A percentile compares a stretch with the other conserved stretches of the same genome.
Evolutionary conservation across 2,888 invertebrate genomes (phyloP).

Genomic region (Acrobasis suavella): DNA sequence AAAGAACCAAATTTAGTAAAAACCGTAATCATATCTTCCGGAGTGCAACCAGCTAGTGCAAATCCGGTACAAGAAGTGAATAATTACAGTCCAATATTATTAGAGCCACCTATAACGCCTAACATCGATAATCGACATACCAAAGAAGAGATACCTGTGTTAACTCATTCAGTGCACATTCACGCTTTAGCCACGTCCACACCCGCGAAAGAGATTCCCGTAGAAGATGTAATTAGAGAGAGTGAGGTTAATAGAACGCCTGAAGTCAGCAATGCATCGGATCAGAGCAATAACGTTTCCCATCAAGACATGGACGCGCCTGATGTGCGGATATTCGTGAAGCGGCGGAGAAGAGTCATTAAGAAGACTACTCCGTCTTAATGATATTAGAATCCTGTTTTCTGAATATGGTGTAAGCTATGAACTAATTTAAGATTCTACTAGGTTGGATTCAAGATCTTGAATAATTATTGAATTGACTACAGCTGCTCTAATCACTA

Average conservation of each 20-base stretch:
- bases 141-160: not conserved
- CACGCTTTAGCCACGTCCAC: constrained; percentile 19
- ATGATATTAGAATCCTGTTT: not conserved
- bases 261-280: constrained; percentile 22
- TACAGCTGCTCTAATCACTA: too few species aligned
- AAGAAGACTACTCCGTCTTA: constrained; percentile 38
- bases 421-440: not conserved
- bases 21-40: constrained; percentile 7
- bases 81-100: constrained; percentile 22
- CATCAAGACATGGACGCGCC: constrained; percentile 53
- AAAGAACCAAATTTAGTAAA: constrained; percentile 3
- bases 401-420: not conserved
- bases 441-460: too few species aligned
- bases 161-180: not conserved
- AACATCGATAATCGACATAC: not conserved
- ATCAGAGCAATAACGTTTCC: constrained; percentile 36
- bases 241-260: constrained; percentile 21
- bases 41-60: not conserved
- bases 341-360: constrained; percentile 57
- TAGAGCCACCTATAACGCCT: not conserved
- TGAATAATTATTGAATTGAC: too few species aligned
- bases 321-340: constrained; percentile 68
- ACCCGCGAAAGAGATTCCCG: constrained; percentile 3
- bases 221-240: constrained; percentile 16
- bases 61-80: constrained; percentile 26